Evolutionary conservation across 2,113 vertebrate genomes (phyloP), one percentile per base, ranked within the genome.

Genomic region (Edolisoma coerulescens): DNA sequence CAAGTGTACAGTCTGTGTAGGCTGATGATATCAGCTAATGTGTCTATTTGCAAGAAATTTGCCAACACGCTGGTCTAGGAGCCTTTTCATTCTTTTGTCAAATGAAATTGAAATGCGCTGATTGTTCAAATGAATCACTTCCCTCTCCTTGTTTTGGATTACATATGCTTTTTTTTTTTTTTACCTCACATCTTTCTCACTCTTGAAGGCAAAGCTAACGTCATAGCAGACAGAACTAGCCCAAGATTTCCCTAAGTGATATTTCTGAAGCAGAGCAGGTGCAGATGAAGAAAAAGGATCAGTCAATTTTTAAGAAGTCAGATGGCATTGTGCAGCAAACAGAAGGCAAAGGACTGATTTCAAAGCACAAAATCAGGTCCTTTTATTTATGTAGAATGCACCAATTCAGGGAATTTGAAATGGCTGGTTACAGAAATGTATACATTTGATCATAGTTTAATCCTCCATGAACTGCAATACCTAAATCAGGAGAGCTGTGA

Each of bases 301-400:
- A 80, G 82, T 21, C 85, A 84, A 41, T 93, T 95, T 97, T 97
- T 96, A 95, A 97, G 96, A 95, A 97, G 97, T 97, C 97, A 97
- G 97, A 95, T 95, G 96, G 94, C 92, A 97, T 97, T 98, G 96
- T 97, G 53, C 94, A 49, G 95, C 90, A 96, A 95, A 95, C 96
- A 97, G 96, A 97, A 97, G 96, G 97, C 93, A 96, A 96, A 89
- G 42, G 91, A 95, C 80, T 90, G 93, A 75, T 93, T 97, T 97
- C 96, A 96, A 97, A 98, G 97, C 96, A 96, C 82, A 47, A 96
- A 97, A 98, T 97, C 97, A 97, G 95, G 79, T 96, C 91, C 96
- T 97, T 98, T 98, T 95, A 98, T 97, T 96, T 97, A 97, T 76
- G 91, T 71, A 97, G 96, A 98, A 97, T 97, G 87, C 96, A 92